These are phyloP conservation scores for Babylonia areolata DNA, from an alignment of 1,140 invertebrate genomes.

Conservation along the genomic window DNA sequence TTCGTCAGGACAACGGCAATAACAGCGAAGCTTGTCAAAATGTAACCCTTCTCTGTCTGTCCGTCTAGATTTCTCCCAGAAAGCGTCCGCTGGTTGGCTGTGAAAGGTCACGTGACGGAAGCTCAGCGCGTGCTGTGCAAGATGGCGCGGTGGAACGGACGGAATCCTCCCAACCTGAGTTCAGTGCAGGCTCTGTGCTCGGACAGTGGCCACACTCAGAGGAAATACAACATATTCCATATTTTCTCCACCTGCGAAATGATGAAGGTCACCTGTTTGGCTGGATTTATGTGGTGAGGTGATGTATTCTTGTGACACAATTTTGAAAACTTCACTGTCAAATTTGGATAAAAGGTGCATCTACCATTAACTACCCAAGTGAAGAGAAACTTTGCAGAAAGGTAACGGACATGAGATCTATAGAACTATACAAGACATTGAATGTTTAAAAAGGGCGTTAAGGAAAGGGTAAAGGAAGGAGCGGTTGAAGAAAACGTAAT, in stretches of 20 bases:
- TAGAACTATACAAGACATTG: too few species aligned
- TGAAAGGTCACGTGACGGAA: slow-evolving; percentile 49
- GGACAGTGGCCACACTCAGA: neutral
- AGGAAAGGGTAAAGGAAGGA: too few species aligned
- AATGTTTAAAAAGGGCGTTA: too few species aligned
- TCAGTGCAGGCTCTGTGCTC: neutral
- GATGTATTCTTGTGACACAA: too few species aligned
- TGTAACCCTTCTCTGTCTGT: neutral
- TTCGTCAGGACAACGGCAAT: neutral
- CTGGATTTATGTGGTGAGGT: slow-evolving; percentile 7
- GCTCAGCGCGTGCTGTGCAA: slow-evolving; percentile 46
- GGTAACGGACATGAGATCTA: too few species aligned
- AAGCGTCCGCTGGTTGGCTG: slow-evolving; percentile 57
- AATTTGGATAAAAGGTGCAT: too few species aligned
- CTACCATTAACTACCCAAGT: too few species aligned
- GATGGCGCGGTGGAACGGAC: slow-evolving; percentile 52
- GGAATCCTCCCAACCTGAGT: neutral
- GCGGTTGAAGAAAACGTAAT: too few species aligned
- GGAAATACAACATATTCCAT: slow-evolving; percentile 11
- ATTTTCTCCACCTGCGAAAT: neutral
- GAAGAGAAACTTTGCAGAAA: too few species aligned
- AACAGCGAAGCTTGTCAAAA: neutral
- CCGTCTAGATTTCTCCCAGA: slow-evolving; percentile 54
- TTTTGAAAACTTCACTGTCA: too few species aligned
- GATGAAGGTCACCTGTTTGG: neutral